Evolutionary conservation across 1,140 invertebrate species (phyloP), one percentile per base, ranked within the genome.

Genomic region (Lanistes nyassanus): DNA sequence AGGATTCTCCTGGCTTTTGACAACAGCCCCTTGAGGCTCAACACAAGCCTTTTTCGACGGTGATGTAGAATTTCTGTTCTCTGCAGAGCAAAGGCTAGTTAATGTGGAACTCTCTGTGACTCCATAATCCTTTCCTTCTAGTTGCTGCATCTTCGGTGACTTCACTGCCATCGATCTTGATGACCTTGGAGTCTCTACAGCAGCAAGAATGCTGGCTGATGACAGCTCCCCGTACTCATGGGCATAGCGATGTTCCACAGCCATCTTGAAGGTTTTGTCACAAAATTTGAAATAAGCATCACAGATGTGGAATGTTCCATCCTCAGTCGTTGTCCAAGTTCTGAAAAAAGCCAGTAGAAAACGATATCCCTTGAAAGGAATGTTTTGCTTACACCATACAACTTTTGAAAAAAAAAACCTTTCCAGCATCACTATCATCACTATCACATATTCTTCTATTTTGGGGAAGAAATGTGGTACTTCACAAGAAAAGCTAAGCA

Each of bases 211-310:
- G 55, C 76, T 66, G 37, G 81, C 70, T 6, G 66, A 69, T 7
- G 81, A 74, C 16, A 86, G 68, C 26, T 86, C 83, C 47, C 85
- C 85, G 76, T 87, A 87, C 74, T 88, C 86, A 75, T 88, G 86
- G 16, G 82, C 75, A 69, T 82, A 83, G 26, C 86, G 77, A 73
- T 83, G 77, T 36, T 88, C 85, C 4, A 82, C 81, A 26, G 85
- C 85, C 64, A 84, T 70, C 55, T 80, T 82, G 64, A 83, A 84
- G 5, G 81, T 80, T 65, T 75, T 81, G 53, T 85, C 83, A 82
- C 84, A 86, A 69, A 80, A 84, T 42, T 79, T 80, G 67, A 80
- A 85, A 60, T 82, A 79, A 23, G 68, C 72, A n/a, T 82, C 78
- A 81, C 83, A 83, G 21, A 42, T 16, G 70, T 72, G 70, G 13